A percentile compares a stretch with the other conserved stretches of the same genome.
These are phyloP conservation scores for Mobula hypostoma DNA, from an alignment of 2,113 vertebrate species.

Conservation along the genomic window DNA sequence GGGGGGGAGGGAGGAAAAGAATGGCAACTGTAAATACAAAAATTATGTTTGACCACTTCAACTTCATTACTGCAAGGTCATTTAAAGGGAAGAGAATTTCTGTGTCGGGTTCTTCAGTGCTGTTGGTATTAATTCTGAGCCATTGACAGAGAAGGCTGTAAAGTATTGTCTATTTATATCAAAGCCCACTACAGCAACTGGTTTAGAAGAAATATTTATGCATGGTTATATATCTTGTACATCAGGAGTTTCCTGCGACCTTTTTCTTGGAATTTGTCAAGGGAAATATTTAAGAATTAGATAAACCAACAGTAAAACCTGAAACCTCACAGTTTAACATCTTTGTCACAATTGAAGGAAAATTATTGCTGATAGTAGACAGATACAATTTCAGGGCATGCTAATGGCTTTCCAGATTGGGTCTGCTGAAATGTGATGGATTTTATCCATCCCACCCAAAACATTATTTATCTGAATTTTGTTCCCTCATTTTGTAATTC, in stretches of 20 bases:
- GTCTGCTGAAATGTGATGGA: background rate
- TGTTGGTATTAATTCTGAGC: background rate
- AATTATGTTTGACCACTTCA: too few species aligned
- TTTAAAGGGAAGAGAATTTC: too few species aligned
- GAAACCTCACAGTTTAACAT: background rate
- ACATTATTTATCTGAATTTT: background rate
- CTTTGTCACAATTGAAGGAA: background rate
- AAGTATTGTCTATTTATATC: background rate
- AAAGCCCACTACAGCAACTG: background rate
- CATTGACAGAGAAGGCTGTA: background rate
- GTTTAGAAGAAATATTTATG: background rate
- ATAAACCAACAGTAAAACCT: conserved; percentile 1
- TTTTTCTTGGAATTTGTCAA: conserved; percentile 26
- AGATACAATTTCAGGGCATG: background rate
- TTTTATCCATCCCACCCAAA: background rate
- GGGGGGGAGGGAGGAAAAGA: too few species aligned
- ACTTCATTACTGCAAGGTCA: too few species aligned
- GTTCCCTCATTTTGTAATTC: background rate
- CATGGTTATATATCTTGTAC: background rate
- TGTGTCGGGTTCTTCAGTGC: background rate
- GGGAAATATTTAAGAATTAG: background rate
- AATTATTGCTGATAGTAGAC: conserved; percentile 32
- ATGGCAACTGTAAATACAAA: too few species aligned
- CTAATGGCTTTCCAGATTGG: background rate
- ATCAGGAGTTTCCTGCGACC: conserved; percentile 19